phyloP scores from a whole-genome alignment of 2,113 vertebrate genomes.

The Stigmatopora argus region DNA sequence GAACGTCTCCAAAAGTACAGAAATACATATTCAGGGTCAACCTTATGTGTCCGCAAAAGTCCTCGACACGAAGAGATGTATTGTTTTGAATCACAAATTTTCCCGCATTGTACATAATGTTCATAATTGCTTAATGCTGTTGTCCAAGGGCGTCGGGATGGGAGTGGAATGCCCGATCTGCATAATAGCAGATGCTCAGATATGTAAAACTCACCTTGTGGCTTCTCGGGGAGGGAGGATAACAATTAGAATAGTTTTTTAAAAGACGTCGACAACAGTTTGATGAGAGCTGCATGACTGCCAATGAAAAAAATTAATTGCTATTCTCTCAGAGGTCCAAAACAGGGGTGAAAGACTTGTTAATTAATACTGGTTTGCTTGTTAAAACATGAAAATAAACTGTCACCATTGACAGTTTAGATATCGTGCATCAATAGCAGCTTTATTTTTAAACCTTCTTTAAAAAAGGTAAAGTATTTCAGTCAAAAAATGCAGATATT shows the following conservation, averaged over 20 bases:
- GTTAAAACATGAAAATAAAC: too few relatives aligned
- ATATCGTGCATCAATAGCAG: too few relatives aligned
- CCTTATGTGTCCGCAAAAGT: constrained; percentile 72
- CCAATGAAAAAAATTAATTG: not conserved
- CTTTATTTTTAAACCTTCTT: too few relatives aligned
- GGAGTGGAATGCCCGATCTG: constrained; percentile 65
- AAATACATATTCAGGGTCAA: constrained; percentile 73
- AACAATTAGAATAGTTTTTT: constrained; percentile 19
- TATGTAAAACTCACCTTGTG: constrained; percentile 67
- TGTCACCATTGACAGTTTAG: too few relatives aligned
- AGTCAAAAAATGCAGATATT: too few relatives aligned
- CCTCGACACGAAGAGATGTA: constrained; percentile 53
- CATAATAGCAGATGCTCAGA: constrained; percentile 72
- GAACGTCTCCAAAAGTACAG: constrained; percentile 63
- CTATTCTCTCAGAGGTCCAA: not conserved
- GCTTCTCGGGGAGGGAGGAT: constrained; percentile 25
- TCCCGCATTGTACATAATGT: constrained; percentile 62
- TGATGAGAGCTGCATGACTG: constrained; percentile 8
- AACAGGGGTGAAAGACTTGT: not conserved
- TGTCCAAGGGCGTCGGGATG: constrained; percentile 73
- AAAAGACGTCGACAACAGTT: constrained; percentile 39
- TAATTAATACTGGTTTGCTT: too few relatives aligned
- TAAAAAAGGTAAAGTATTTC: too few relatives aligned
- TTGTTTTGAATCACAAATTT: constrained; percentile 75
- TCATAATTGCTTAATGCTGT: constrained; percentile 74